Evolutionary conservation across 2,888 invertebrate genomes (phyloP).

Genomic region (Endomychus coccineus): DNA sequence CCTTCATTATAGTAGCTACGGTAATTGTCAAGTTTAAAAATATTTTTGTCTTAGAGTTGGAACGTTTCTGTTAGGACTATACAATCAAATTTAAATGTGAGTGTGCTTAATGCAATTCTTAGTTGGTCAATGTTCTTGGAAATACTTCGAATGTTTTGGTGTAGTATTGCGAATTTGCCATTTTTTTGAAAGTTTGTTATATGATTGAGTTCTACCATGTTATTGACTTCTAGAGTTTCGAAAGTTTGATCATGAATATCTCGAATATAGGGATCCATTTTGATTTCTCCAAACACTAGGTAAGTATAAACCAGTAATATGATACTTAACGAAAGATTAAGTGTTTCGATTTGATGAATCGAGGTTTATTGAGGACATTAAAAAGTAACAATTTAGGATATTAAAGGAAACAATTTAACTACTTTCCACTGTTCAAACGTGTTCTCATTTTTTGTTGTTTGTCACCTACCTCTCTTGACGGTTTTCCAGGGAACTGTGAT

Average conservation of each 20-base stretch:
- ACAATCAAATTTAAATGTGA: no score
- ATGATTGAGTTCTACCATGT: slow-evolving; percentile 4
- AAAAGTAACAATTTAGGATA: no score
- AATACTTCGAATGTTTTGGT: no score
- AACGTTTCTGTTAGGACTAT: no score
- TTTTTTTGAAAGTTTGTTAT: neutral
- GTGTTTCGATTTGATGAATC: slow-evolving; percentile 1
- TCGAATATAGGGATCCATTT: slow-evolving; percentile 5
- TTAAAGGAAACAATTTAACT: slow-evolving; percentile 4
- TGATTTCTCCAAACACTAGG: slow-evolving; percentile 1
- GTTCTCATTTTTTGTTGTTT: slow-evolving; percentile 3
- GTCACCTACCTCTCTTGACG: slow-evolving; percentile 2
- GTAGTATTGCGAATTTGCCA: slow-evolving; percentile 4
- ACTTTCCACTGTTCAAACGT: slow-evolving; percentile 3
- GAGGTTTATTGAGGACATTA: slow-evolving; percentile 3
- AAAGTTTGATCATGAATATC: slow-evolving; percentile 4
- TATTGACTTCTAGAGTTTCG: slow-evolving; percentile 3
- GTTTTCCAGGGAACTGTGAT: slow-evolving; percentile 3
- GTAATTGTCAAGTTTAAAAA: no score
- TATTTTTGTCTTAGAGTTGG: no score
- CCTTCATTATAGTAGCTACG: no score
- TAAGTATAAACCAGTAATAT: slow-evolving; percentile 2
- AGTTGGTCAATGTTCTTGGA: no score
- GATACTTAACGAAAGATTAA: neutral
- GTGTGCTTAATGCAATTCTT: no score